Evolutionary conservation across 1,140 invertebrate genomes (phyloP), one percentile per base, ranked within the genome.

Genomic region (Sminthurides bifidus): DNA sequence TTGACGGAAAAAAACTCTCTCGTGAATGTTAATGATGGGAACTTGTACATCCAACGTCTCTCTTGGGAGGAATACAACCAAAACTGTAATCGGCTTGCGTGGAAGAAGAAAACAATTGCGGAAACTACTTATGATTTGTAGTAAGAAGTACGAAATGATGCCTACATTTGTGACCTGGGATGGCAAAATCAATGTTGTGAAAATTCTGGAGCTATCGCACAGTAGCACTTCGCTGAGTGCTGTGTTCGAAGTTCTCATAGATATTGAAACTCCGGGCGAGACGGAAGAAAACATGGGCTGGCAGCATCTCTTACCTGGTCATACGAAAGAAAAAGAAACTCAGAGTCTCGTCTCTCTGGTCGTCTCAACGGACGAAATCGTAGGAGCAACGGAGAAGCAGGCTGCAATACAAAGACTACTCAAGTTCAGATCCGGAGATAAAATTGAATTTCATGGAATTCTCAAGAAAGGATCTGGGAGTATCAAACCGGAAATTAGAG

Each of bases 51-150:
- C n/a, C 10, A 21, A 26, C 46, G 21, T 49, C 6, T 58, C 26
- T 29, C 21, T 6, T 61, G 59, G 59, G 38, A 57, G 24, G 51
- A 57, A 24, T 61, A 61, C 33, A 46, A 61, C n/a, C 14, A n/a
- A 23, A 21, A 33, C n/a, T 61, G 59, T 46, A 50, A 61, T 40
- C 10, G 27, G 21, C 27, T 27, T 31, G 54, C 59, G 3, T 61
- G 59, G 59, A 57, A 27, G 19, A 26, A 29, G 8, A 30, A 53
- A 12, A 46, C 40, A 19, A 14, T 56, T n/a, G 59, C 45, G 1
- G 19, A 49, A 8, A 61, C 55, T 31, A n/a, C n/a, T n/a, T n/a
- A n/a, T n/a, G n/a, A n/a, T n/a, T n/a, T n/a, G n/a, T n/a, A n/a
- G n/a, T n/a, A n/a, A n/a, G n/a, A n/a, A n/a, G n/a, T n/a, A n/a